Evolutionary conservation across 2,888 invertebrate species (phyloP), one percentile per base, ranked within the genome.

Genomic region (Villa cingulata): DNA sequence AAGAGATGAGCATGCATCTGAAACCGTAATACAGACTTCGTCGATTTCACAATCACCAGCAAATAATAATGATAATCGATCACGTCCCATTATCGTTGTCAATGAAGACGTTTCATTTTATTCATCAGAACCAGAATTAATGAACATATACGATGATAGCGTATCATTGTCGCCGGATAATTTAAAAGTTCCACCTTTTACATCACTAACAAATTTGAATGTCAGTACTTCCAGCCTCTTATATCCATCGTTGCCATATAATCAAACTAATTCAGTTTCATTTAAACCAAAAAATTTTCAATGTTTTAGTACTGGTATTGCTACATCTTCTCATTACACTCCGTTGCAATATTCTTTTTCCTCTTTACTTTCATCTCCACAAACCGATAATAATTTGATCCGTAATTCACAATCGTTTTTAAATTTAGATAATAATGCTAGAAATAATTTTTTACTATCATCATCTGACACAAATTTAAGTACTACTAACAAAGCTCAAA

Each of bases 401-500:
- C 4, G 7, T 23, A 23, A 23, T 6, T 37, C 37, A 43, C 20
- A 43, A 36, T 6, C 34, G 12, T 10, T 37, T 18, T 15, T 19
- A n/a, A 23, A 17, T 41, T 27, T 58, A 58, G 61, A 62, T 56
- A 53, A 49, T 49, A 60, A 58, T 57, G 62, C 62, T 58, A 58
- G 59, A 59, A 58, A 58, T 51, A 48, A 36, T 45, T 48, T 34
- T 41, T 46, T 51, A 45, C 43, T 38, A 40, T 51, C 52, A 51
- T 44, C 53, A 53, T 54, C 51, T 50, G 52, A 49, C 49, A 50
- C 52, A 43, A 50, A 43, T 53, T 50, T 45, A 41, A 50, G 44
- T 36, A 50, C 54, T 59, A 59, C 58, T 68, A 66, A 66, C 62
- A 59, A 60, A 61, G 58, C 64, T 62, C 63, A 65, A 63, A 62